Evolutionary conservation across 2,113 vertebrate genomes (phyloP).

Genomic region (Zapus hudsonius): DNA sequence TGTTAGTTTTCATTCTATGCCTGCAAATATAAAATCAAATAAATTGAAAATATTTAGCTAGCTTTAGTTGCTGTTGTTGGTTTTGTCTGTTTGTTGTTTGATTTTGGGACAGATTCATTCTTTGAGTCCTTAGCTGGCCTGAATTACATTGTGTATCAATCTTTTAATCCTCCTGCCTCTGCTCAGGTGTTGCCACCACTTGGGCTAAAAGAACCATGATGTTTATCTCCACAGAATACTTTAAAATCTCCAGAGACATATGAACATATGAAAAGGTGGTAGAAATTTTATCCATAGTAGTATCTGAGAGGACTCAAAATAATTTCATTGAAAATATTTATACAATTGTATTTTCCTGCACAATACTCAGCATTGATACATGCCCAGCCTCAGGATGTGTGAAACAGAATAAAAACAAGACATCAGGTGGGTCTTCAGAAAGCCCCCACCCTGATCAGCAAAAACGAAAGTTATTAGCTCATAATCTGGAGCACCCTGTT

Average conservation of each 20-base stretch:
- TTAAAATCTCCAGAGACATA: background rate
- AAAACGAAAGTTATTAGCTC: too few relatives aligned
- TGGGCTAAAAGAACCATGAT: background rate
- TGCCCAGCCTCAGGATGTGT: background rate
- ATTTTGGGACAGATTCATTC: background rate
- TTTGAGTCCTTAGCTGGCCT: background rate
- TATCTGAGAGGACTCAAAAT: background rate
- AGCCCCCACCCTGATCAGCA: too few relatives aligned
- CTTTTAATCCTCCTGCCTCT: background rate
- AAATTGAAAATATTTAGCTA: background rate
- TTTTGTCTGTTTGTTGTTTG: background rate
- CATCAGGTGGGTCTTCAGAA: background rate
- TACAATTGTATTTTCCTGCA: background rate
- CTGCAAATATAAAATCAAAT: background rate
- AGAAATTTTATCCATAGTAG: background rate
- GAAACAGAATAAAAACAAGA: constrained; percentile 27
- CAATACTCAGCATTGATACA: background rate
- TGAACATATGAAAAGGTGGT: background rate
- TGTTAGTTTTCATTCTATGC: background rate
- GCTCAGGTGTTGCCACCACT: background rate
- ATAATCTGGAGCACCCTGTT: too few relatives aligned
- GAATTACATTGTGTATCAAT: background rate
- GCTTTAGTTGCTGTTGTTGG: background rate
- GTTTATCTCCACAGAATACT: background rate
- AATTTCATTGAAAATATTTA: background rate